A percentile compares a stretch with the other conserved stretches of the same genome.
These are phyloP conservation scores for Diplazon laetatorius DNA, from an alignment of 2,888 invertebrate genomes.

Conservation along the genomic window DNA sequence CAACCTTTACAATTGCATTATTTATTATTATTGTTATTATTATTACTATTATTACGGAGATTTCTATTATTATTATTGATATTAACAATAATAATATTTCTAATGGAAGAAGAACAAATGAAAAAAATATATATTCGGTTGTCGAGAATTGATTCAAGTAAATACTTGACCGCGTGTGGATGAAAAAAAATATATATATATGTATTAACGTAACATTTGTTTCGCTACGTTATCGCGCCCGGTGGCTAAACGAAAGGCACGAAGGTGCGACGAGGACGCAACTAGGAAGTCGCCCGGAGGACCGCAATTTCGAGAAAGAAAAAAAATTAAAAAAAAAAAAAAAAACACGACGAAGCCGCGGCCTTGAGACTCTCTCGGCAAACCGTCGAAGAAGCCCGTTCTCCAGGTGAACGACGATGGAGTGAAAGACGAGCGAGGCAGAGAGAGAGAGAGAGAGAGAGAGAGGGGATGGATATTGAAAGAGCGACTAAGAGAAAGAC, in stretches of 20 bases:
- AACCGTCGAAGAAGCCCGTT: slow-evolving; percentile 29
- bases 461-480: too few species aligned
- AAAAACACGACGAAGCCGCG: slow-evolving; percentile 77
- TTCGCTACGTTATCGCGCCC: slow-evolving; percentile 36
- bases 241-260: slow-evolving; percentile 40
- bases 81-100: too few species aligned
- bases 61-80: too few species aligned
- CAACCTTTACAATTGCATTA: slow-evolving; percentile 7
- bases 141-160: too few species aligned
- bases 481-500: slow-evolving; percentile 38
- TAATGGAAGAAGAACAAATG: too few species aligned
- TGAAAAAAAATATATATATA: slow-evolving; percentile 11
- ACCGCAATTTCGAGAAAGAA: slow-evolving; percentile 78
- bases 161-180: neutral
- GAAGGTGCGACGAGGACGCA: slow-evolving; percentile 70
- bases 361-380: slow-evolving; percentile 75
- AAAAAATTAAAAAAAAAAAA: too few species aligned
- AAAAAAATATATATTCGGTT: too few species aligned
- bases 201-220: too few species aligned
- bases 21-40: neutral
- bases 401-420: slow-evolving; percentile 49
- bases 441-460: slow-evolving; percentile 28
- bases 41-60: neutral
- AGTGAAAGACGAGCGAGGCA: slow-evolving; percentile 53
- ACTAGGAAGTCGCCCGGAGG: slow-evolving; percentile 77